Evolutionary conservation across 2,888 invertebrate species (phyloP).

Genomic region (Aphelenchoides bicaudatus): DNA sequence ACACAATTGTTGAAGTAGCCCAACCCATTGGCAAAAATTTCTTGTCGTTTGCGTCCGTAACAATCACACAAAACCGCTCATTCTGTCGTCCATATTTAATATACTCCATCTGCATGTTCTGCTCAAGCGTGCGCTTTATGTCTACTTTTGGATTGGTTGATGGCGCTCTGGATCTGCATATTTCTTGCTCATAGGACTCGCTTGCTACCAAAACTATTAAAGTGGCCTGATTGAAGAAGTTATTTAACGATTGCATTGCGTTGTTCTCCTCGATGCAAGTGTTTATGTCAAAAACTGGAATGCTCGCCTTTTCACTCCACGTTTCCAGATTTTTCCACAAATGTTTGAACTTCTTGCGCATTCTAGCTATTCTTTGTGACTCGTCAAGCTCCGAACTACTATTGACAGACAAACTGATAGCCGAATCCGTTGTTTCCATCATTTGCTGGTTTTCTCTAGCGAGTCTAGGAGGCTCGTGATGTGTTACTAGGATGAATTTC

Average conservation of each 20-base stretch:
- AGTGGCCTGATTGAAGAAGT: neutral
- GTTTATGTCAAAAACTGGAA: slow-evolving; percentile 8
- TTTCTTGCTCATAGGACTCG: neutral
- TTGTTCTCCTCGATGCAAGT: slow-evolving; percentile 4
- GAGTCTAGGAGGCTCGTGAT: slow-evolving; percentile 15
- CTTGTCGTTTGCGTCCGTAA: neutral
- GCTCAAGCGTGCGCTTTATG: slow-evolving; percentile 12
- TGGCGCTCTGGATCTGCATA: neutral
- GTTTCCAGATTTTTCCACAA: neutral
- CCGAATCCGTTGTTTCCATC: too few species aligned
- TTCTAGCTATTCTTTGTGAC: neutral
- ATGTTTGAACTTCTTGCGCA: neutral
- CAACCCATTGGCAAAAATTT: slow-evolving; percentile 8
- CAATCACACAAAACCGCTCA: slow-evolving; percentile 15
- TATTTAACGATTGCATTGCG: neutral
- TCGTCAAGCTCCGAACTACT: too few species aligned
- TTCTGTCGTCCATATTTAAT: slow-evolving; percentile 16
- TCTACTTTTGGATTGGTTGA: neutral
- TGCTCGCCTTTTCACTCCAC: neutral
- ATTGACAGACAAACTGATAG: too few species aligned
- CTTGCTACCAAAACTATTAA: neutral
- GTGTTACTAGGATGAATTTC: slow-evolving; percentile 6
- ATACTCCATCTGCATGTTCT: slow-evolving; percentile 17
- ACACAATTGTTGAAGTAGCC: slow-evolving; percentile 14
- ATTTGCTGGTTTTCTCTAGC: too few species aligned